Evolutionary conservation across 2,113 vertebrate genomes (phyloP), one percentile per base, ranked within the genome.

Genomic region (Grallaria varia): DNA sequence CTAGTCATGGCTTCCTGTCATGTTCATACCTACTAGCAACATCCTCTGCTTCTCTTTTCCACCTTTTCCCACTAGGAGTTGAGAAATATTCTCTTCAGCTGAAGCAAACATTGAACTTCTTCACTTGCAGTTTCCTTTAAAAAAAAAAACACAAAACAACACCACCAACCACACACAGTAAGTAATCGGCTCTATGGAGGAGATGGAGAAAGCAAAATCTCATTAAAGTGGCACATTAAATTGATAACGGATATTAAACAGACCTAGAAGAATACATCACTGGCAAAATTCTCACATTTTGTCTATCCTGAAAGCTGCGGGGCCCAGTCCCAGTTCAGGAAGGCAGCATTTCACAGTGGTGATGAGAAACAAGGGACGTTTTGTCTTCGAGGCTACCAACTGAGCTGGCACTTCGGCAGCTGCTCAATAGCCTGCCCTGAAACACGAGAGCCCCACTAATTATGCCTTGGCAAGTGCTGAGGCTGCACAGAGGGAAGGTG

Each of bases 391-490:
- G 79, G 82, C 89, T 94, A 72, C 91, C 87, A 89, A 94, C 75
- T 40, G 89, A 97, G 90, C 91, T 90, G 92, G 90, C 83, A 93
- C 90, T 88, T 84, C 42, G 85, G 95, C 97, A 96, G 96, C 95
- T 96, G 93, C 92, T 94, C 85, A 55, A 13, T 13, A 90, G 93
- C 52, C 87, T 28, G 68, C 45, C 78, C 89, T 93, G 95, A 97
- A 97, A 95, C 81, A 92, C 2, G 78, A 97, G 87, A 94, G 71
- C 87, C 81, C 71, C 66, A 14, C 63, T 83, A 84, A 92, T 93
- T 77, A 79, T 1, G 31, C 47, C 69, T 77, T 92, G 87, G 88
- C 92, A 94, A 94, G 73, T 50, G 60, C 75, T 42, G 69, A 81
- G 73, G 66, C 76, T 76, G 87, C 63, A 50, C 12, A 49, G 84